Conservation (phyloP, 2,113 vertebrate species). For the Pollimyrus isidori region DNA sequence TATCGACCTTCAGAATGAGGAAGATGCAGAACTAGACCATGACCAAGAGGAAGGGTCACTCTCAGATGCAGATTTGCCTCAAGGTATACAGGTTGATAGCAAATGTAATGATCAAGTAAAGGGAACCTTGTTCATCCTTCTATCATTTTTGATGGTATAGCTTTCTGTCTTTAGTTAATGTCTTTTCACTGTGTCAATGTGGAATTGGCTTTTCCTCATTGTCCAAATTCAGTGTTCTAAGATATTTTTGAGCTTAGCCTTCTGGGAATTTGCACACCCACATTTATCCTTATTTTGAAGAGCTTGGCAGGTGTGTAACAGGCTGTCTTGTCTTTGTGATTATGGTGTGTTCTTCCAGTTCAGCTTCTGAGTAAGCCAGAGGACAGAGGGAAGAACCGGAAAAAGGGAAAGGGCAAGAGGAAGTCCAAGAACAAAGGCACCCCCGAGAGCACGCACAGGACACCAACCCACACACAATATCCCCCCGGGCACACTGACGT, state of each 20-base stretch:
- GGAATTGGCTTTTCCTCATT: background rate
- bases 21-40: constrained; percentile 43
- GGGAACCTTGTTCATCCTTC: background rate
- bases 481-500: constrained; percentile 30
- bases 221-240: background rate
- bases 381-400: constrained; percentile 31
- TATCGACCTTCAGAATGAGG: constrained; percentile 43
- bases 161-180: background rate
- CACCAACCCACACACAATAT: constrained; percentile 3
- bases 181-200: background rate
- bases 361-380: constrained; percentile 21
- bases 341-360: constrained; percentile 17
- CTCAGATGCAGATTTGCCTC: background rate
- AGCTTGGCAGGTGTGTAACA: background rate
- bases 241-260: background rate
- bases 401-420: constrained; percentile 39
- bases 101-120: background rate
- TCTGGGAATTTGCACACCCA: background rate
- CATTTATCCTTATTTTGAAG: background rate
- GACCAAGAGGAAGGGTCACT: constrained; percentile 41
- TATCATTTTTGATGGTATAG: background rate
- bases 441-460: constrained; percentile 2
- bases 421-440: constrained; percentile 36
- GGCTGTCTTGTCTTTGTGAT: background rate
- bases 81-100: constrained; percentile 33